A percentile compares a stretch with the other conserved stretches of the same genome.
Evolutionary conservation across 30 jellyfish, hydroid and myxozoan genomes (phyloP).

Genomic region (Aurelia coerulea): DNA sequence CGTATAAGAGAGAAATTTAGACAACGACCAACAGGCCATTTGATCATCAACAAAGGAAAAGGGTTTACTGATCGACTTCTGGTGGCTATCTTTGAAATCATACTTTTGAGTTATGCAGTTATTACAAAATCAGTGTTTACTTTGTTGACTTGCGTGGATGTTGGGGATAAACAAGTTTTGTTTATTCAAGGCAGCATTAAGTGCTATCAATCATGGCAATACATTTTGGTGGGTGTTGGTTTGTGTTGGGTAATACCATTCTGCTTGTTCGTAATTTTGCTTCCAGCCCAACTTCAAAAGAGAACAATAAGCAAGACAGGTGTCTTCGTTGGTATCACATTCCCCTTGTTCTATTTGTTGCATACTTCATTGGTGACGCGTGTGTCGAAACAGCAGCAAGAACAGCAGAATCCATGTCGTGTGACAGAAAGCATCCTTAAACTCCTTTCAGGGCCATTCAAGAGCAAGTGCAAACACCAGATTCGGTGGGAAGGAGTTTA

Average conservation of each 20-base stretch:
- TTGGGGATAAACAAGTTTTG: not conserved
- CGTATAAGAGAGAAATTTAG: not conserved
- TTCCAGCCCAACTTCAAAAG: conserved; percentile 1
- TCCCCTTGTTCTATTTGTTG: conserved; percentile 25
- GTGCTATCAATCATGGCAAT: conserved; percentile 55
- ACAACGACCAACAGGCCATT: not conserved
- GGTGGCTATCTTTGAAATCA: conserved; percentile 26
- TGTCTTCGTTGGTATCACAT: conserved; percentile 15
- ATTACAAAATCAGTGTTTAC: conserved; percentile 9
- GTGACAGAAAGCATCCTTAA: not conserved
- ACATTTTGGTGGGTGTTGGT: conserved; percentile 4
- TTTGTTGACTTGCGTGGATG: conserved; percentile 18
- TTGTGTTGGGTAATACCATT: conserved; percentile 44
- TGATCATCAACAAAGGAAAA: too few species aligned
- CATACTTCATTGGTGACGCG: not conserved
- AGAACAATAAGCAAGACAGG: conserved; percentile 2
- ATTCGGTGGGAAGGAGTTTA: conserved; percentile 47
- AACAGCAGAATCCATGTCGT: not conserved
- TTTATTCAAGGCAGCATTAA: conserved; percentile 52
- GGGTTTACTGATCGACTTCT: not conserved
- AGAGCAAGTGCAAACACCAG: not conserved
- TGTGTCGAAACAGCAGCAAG: not conserved
- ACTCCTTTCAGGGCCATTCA: conserved; percentile 23
- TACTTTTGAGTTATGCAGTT: conserved; percentile 36
- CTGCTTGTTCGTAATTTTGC: conserved; percentile 26